Evolutionary conservation across 2,888 invertebrate genomes (phyloP), one percentile per base, ranked within the genome.

Genomic region (Thymelicus sylvestris): DNA sequence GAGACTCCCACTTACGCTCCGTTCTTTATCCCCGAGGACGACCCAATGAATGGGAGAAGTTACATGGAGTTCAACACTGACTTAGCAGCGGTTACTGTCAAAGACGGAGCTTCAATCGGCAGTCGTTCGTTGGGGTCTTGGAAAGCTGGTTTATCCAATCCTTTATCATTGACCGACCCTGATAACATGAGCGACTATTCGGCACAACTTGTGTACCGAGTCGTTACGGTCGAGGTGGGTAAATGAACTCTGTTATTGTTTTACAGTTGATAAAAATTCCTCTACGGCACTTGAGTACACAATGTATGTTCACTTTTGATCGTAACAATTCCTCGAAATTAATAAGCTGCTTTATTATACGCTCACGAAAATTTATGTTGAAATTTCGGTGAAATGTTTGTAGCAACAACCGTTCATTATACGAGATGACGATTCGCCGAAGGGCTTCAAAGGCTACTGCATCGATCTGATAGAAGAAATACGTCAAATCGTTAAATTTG

Each of bases 391-490:
- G 19, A 19, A 19, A 19, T 19, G 19, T 48, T 94, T 93, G 66
- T 83, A 97, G 96, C 97, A 97, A 96, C 95, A 96, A 72, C 98
- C 98, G 0, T 98, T 98, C 81, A 96, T 98, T 57, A 96, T 97
- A 83, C 94, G 94, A 83, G 96, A 97, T 79, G 94, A 95, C 60
- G 94, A 88, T 0, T 91, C 95, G 0, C 95, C 95, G 0, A 96
- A 95, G 85, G 95, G 96, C 8, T 96, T 95, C 77, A 95, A 94
- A 77, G 99, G 99, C 7, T 99, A 99, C 85, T 99, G 99, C 86
- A 98, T 99, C 74, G 99, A 99, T 83, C 94, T 99, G 24, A 96
- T 99, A 48, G 95, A 98, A 78, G 96, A 97, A 86, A 98, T 99
- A 71, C 96, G 97, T 47, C 94, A 96, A 71, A 96, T 97, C 67